phyloP scores from a whole-genome alignment of 2,797 vertebrate species.

The Enteromius mattozi region DNA sequence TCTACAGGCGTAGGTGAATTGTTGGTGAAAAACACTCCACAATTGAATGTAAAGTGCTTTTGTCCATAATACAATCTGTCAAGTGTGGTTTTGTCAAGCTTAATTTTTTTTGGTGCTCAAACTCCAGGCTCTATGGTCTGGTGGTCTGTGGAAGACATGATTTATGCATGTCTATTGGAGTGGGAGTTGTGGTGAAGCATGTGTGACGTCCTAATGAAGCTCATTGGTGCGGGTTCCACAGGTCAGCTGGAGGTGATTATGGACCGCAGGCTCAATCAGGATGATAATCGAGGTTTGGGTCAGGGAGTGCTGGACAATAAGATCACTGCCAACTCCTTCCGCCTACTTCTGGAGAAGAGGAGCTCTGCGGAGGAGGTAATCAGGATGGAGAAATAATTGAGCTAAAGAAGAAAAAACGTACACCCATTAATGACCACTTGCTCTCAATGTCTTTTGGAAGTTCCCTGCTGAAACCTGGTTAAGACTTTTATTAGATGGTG shows the following conservation, averaged over 20 bases:
- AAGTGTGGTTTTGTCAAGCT: neutral
- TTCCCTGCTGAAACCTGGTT: neutral
- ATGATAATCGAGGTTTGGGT: constrained; percentile 93
- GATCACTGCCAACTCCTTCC: constrained; percentile 85
- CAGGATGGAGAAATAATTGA: constrained; percentile 1
- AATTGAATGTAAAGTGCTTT: constrained; percentile 1
- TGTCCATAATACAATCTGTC: constrained; percentile 8
- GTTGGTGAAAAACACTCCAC: constrained; percentile 1
- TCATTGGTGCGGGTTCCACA: constrained; percentile 65
- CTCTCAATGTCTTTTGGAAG: neutral
- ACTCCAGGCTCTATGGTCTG: constrained; percentile 14
- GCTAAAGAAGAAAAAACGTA: neutral
- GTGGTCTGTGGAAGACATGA: neutral
- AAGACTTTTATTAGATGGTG: neutral
- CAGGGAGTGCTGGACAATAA: constrained; percentile 94
- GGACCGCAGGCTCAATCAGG: constrained; percentile 93
- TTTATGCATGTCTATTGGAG: neutral
- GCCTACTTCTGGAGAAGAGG: constrained; percentile 86
- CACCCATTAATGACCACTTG: neutral
- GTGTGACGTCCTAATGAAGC: neutral
- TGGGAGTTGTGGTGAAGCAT: constrained; percentile 7
- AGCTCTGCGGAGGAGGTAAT: constrained; percentile 75
- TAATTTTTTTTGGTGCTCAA: neutral
- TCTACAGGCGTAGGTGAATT: constrained; percentile 1
- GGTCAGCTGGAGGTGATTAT: constrained; percentile 91